Conservation (phyloP, 2,113 vertebrate species). For the Daboia siamensis region DNA sequence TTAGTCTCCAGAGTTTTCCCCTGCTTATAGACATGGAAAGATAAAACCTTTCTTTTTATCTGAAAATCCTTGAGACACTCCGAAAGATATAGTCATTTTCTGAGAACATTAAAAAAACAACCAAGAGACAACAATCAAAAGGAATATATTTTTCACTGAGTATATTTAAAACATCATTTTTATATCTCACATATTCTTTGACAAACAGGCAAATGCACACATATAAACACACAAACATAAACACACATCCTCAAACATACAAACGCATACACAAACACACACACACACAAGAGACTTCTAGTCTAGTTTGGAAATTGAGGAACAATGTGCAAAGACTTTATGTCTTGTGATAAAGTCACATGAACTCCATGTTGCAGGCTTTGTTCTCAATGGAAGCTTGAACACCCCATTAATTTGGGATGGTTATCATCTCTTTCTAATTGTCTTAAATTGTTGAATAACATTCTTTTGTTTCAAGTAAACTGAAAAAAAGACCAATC, state of each 20-base stretch:
- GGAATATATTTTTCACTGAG: constrained; percentile 68
- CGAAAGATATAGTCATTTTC: constrained; percentile 76
- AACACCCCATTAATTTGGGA: constrained; percentile 18
- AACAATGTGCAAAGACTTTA: constrained; percentile 27
- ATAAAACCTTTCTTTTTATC: constrained; percentile 85
- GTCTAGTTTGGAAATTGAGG: constrained; percentile 44
- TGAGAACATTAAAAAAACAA: constrained; percentile 74
- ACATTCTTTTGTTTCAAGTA: neutral
- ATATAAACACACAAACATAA: neutral
- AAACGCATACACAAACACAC: constrained; percentile 51
- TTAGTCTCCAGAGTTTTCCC: constrained; percentile 78
- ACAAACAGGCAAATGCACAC: constrained; percentile 17
- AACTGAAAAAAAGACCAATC: neutral
- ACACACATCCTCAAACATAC: neutral
- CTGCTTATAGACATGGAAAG: constrained; percentile 83
- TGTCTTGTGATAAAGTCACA: constrained; percentile 33
- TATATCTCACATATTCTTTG: constrained; percentile 38
- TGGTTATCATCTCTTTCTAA: neutral
- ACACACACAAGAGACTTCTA: constrained; percentile 36
- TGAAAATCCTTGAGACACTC: constrained; percentile 83
- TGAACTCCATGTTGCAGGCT: neutral
- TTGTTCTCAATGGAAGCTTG: neutral
- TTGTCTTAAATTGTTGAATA: constrained; percentile 4
- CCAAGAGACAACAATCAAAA: constrained; percentile 75
- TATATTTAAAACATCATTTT: constrained; percentile 63